Conservation (phyloP, 2,113 vertebrate genomes). For the Anolis carolinensis region DNA sequence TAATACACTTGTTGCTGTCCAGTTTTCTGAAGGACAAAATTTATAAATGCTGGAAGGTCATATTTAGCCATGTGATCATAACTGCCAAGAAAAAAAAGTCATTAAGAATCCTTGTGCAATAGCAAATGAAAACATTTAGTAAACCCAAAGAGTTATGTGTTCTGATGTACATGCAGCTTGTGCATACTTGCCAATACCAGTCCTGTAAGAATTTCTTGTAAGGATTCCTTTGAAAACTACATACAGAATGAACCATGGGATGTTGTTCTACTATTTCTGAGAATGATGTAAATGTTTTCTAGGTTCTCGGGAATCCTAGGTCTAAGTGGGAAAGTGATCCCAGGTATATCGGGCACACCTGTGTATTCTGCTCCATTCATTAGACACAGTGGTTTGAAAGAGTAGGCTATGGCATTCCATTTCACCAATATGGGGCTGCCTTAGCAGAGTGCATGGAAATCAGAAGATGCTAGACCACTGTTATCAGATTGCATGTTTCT, state of each 20-base stretch:
- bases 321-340: background rate
- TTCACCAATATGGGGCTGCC: background rate
- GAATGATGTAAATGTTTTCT: too few relatives aligned
- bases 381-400: background rate
- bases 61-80: constrained; percentile 93
- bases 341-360: background rate
- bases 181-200: too few relatives aligned
- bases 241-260: too few relatives aligned
- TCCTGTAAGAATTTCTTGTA: too few relatives aligned
- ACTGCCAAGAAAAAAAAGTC: constrained; percentile 69
- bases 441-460: background rate
- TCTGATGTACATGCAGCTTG: too few relatives aligned
- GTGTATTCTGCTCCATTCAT: background rate
- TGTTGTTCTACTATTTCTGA: too few relatives aligned
- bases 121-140: background rate
- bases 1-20: constrained; percentile 88
- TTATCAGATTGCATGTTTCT: background rate
- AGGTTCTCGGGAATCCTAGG: background rate
- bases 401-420: background rate
- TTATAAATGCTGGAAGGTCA: constrained; percentile 89
- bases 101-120: background rate
- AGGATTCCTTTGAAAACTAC: too few relatives aligned
- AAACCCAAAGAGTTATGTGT: background rate
- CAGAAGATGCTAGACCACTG: background rate
- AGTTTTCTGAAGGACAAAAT: constrained; percentile 88